Evolutionary conservation across 2,888 invertebrate species (phyloP), one percentile per base, ranked within the genome.

Genomic region (Ornithoptera alexandrae): DNA sequence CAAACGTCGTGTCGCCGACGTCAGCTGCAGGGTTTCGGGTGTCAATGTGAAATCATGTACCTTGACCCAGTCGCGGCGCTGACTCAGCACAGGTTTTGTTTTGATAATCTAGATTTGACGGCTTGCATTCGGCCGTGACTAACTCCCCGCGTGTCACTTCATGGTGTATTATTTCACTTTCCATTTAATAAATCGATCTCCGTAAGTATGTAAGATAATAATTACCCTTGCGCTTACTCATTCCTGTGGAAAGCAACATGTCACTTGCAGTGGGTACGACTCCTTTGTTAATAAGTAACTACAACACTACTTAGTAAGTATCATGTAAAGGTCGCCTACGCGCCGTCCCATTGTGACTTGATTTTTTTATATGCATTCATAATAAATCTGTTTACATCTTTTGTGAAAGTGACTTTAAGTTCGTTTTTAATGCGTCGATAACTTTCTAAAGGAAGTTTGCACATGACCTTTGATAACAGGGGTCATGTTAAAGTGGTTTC

Each of bases 401-500:
- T 17, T 22, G 64, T 64, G 59, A 64, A 68, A 64, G 64, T 68
- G 59, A 7, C 59, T 59, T 68, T 17, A 39, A 42, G 30, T 59
- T 63, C 17, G 58, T 30, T 36, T 59, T 46, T 64, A 62, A 58
- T 20, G 39, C 24, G 30, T 53, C 56, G 62, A 57, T 39, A 58
- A 68, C 22, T 68, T 58, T 57, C 62, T 67, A 24, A 57, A 62
- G 67, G 67, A 67, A 62, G 67, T 63, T 58, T 56, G 62, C 24
- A 22, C 53, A n/a, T 2, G 53, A 42, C 65, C 65, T 65, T 58
- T 18, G 65, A 65, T 65, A 58, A 58, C 18, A 7, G 65, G 58
- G 65, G 65, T 65, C 65, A 58, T 3, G 18, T 22, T 65, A 46
- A 65, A 65, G 65, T 65, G 65, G 22, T 65, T 65, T 65, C 36